phyloP scores from a whole-genome alignment of 2,888 invertebrate genomes.

The Oscheius onirici region DNA sequence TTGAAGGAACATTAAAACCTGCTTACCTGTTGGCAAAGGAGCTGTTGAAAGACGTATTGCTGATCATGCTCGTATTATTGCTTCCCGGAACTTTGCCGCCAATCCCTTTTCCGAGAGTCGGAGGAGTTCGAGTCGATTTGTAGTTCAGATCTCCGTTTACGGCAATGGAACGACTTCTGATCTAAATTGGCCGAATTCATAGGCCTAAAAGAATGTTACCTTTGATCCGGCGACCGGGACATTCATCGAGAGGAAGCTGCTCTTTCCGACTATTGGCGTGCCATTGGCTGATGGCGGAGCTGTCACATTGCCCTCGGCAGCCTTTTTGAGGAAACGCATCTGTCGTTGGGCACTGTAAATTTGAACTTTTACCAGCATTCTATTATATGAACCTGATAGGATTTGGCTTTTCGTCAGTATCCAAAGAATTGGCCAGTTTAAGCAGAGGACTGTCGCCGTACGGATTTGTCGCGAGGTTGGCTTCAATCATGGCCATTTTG shows the following conservation, averaged over 20 bases:
- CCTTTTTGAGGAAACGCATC: constrained; percentile 44
- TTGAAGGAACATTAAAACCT: background rate
- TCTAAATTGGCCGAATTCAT: background rate
- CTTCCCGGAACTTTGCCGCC: constrained; percentile 27
- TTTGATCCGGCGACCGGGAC: constrained; percentile 30
- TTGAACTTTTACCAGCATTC: background rate
- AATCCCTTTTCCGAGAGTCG: constrained; percentile 55
- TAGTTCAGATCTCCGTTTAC: constrained; percentile 47
- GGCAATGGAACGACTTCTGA: constrained; percentile 19
- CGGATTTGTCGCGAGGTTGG: constrained; percentile 80
- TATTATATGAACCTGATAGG: constrained; percentile 27
- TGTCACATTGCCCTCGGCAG: constrained; percentile 32
- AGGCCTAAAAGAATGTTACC: background rate
- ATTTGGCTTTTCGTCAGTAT: constrained; percentile 42
- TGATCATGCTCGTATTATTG: constrained; percentile 9
- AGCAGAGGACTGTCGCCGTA: constrained; percentile 86
- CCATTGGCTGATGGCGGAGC: background rate
- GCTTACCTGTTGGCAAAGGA: constrained; percentile 17
- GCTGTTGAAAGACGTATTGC: constrained; percentile 8
- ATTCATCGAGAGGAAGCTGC: constrained; percentile 25
- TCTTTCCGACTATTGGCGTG: background rate
- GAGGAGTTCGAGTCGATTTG: constrained; percentile 46
- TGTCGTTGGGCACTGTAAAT: constrained; percentile 48
- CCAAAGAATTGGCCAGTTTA: constrained; percentile 35
- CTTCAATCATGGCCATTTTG: constrained; percentile 77